Evolutionary conservation across 2,888 invertebrate genomes (phyloP).

Genomic region (Cyclophora punctaria): DNA sequence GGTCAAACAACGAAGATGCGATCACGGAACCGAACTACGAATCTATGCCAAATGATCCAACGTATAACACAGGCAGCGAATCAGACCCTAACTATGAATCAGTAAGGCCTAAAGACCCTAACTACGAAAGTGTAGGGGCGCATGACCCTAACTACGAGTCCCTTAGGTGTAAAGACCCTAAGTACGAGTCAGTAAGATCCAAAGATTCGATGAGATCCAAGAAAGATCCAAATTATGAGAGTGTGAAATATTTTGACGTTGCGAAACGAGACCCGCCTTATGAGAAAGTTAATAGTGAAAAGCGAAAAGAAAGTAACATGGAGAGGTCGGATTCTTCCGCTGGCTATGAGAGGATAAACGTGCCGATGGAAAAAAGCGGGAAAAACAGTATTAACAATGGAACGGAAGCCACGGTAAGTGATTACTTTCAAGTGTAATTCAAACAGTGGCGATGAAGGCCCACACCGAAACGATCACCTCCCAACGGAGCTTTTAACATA

Average conservation of each 20-base stretch:
- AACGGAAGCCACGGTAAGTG: constrained; percentile 52
- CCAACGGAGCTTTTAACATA: constrained; percentile 32
- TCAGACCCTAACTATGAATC: constrained; percentile 83
- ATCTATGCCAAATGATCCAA: constrained; percentile 79
- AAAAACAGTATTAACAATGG: constrained; percentile 65
- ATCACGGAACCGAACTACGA: constrained; percentile 84
- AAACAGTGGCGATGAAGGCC: constrained; percentile 11
- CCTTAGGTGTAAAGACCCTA: constrained; percentile 76
- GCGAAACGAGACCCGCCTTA: constrained; percentile 79
- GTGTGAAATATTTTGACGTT: constrained; percentile 82
- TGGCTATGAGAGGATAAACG: constrained; percentile 61
- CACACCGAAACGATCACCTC: constrained; percentile 5
- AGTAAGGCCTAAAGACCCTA: constrained; percentile 78
- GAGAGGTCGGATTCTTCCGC: constrained; percentile 60
- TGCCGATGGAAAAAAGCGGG: constrained; percentile 42
- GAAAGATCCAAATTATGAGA: constrained; percentile 87
- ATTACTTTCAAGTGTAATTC: constrained; percentile 66
- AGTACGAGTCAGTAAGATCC: constrained; percentile 70
- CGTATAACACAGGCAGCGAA: constrained; percentile 82
- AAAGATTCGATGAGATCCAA: constrained; percentile 77
- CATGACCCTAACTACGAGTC: constrained; percentile 82
- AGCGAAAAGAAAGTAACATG: constrained; percentile 27
- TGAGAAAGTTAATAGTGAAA: constrained; percentile 72
- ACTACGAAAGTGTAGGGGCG: constrained; percentile 81
- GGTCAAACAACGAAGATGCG: constrained; percentile 70